phyloP scores from a whole-genome alignment of 2,888 invertebrate genomes.

The Hetaerina titia region DNA sequence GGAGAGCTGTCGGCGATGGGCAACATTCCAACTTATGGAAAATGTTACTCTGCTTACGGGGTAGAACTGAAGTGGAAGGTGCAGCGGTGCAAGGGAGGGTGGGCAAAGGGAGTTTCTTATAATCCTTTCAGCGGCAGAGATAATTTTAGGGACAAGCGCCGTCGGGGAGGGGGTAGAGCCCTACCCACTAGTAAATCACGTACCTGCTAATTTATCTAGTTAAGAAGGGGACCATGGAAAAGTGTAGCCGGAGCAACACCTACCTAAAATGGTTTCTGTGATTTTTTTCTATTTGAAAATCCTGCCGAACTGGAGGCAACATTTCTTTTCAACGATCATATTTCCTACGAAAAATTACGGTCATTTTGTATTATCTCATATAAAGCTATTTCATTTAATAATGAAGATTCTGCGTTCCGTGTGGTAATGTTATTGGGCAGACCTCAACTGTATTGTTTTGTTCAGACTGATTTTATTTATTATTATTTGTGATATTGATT shows the following conservation, averaged over 20 bases:
- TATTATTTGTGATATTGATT: too few species aligned
- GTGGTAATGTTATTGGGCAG: too few species aligned
- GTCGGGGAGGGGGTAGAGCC: background rate
- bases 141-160: background rate
- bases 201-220: background rate
- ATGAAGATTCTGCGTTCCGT: too few species aligned
- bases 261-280: too few species aligned
- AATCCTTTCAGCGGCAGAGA: conserved; percentile 47
- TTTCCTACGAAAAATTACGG: too few species aligned
- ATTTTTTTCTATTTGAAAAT: too few species aligned
- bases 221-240: background rate
- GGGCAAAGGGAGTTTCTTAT: conserved; percentile 23
- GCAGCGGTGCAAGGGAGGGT: background rate
- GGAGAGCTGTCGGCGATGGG: conserved; percentile 66
- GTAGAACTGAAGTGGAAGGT: background rate
- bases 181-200: background rate
- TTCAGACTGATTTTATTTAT: too few species aligned
- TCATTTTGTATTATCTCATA: too few species aligned
- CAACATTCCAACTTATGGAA: conserved; percentile 66
- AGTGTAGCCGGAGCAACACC: background rate
- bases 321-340: too few species aligned
- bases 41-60: conserved; percentile 34
- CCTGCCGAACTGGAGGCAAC: too few species aligned
- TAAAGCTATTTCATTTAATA: too few species aligned
- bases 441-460: too few species aligned